A percentile compares a stretch with the other conserved stretches of the same genome.
Evolutionary conservation across 2,888 invertebrate species (phyloP).

Genomic region (Ennomos fuscantarius): DNA sequence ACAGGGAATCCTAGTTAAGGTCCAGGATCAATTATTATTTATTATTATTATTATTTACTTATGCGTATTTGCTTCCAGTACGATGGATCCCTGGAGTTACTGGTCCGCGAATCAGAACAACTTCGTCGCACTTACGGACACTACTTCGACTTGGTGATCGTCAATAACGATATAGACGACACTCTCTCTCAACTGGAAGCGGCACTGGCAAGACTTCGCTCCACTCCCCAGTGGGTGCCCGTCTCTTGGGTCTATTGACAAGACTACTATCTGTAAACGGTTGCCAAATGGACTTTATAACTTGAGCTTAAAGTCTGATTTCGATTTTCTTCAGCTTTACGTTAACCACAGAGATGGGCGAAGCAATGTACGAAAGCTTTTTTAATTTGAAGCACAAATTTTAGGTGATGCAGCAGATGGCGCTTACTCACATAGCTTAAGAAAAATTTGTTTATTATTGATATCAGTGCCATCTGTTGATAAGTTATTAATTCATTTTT

Average conservation of each 20-base stretch:
- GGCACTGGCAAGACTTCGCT: conserved; percentile 95
- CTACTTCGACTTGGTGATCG: conserved; percentile 98
- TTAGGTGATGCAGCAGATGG: too few species aligned
- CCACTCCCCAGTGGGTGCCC: conserved; percentile 98
- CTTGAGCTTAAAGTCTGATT: conserved; percentile 30
- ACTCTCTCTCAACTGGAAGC: conserved; percentile 97
- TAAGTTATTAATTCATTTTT: too few species aligned
- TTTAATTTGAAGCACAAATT: too few species aligned
- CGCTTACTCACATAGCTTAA: too few species aligned
- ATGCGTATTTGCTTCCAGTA: conserved; percentile 86
- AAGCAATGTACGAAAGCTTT: too few species aligned
- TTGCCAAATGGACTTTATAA: conserved; percentile 40
- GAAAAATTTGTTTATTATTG: too few species aligned
- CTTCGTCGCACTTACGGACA: conserved; percentile 99
- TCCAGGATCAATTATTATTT: too few species aligned
- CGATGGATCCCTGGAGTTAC: conserved; percentile 98
- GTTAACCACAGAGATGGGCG: too few species aligned
- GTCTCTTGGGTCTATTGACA: conserved; percentile 99
- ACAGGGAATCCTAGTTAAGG: too few species aligned
- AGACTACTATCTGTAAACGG: conserved; percentile 51
- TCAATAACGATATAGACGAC: conserved; percentile 99
- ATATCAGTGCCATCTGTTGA: too few species aligned
- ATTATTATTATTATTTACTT: too few species aligned
- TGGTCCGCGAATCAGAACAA: conserved; percentile 98
- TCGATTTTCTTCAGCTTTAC: neutral